A percentile compares a stretch with the other conserved stretches of the same genome.
phyloP scores from a whole-genome alignment of 2,113 vertebrate species.

The Sylvilagus bachmani region DNA sequence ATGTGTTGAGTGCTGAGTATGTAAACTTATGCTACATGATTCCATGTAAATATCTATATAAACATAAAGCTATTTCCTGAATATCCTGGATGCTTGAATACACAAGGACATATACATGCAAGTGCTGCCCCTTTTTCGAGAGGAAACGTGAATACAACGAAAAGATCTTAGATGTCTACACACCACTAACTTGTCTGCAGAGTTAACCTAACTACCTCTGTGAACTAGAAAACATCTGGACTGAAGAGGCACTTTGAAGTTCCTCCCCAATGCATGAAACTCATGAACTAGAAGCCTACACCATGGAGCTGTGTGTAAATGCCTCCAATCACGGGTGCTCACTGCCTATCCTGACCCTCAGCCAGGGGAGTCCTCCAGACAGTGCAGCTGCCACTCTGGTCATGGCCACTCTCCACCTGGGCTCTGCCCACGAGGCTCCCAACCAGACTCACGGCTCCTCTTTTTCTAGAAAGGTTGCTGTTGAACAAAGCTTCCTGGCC shows the following conservation, averaged over 20 bases:
- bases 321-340: background rate
- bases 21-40: background rate
- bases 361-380: background rate
- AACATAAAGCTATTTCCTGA: background rate
- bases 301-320: background rate
- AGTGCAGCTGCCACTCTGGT: background rate
- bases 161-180: slow-evolving; percentile 40
- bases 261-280: background rate
- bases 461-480: background rate
- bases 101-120: background rate
- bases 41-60: background rate
- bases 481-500: background rate
- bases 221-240: background rate
- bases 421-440: background rate
- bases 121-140: slow-evolving; percentile 28
- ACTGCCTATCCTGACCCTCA: background rate
- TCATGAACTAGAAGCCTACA: background rate
- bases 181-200: background rate
- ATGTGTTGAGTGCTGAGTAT: background rate
- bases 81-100: background rate
- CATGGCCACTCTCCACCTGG: background rate
- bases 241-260: background rate
- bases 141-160: slow-evolving; percentile 29
- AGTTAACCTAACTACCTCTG: slow-evolving; percentile 12
- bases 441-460: background rate